A percentile compares a stretch with the other conserved stretches of the same genome.
Conservation (phyloP, 2,888 invertebrate genomes). For the Microplitis manilae region DNA sequence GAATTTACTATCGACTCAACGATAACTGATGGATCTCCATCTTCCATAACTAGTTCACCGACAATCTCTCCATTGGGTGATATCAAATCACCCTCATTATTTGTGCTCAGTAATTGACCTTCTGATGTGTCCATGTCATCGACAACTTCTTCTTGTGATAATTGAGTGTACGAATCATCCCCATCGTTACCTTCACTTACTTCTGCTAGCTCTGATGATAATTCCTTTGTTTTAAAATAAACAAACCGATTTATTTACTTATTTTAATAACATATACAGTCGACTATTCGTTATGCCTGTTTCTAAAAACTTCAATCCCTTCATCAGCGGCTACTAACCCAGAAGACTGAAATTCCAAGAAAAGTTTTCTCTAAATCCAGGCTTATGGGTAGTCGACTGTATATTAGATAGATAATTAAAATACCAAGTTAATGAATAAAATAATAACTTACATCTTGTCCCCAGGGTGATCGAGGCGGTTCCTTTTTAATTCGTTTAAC, state of each 20-base stretch:
- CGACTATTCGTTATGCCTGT: no score
- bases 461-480: constrained; percentile 61
- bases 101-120: constrained; percentile 57
- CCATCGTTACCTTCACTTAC: constrained; percentile 64
- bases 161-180: constrained; percentile 63
- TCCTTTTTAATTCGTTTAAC: constrained; percentile 66
- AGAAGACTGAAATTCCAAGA: no score
- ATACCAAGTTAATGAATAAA: background rate
- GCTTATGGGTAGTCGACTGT: no score
- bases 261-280: no score
- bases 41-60: constrained; percentile 66
- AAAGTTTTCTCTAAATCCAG: no score
- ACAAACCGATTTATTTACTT: background rate
- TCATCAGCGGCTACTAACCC: no score
- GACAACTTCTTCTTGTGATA: constrained; percentile 62
- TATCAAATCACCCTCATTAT: constrained; percentile 61
- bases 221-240: constrained; percentile 51
- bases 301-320: no score
- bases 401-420: no score
- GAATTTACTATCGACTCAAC: constrained; percentile 67
- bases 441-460: constrained; percentile 50
- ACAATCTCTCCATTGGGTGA: constrained; percentile 65
- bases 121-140: constrained; percentile 61
- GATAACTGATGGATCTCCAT: constrained; percentile 67
- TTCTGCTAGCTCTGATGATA: constrained; percentile 60